Percentiles rank a stretch among this genome's conserved stretches.
Conservation (phyloP, 2,113 vertebrate species). For the Nannobrachium achirus region DNA sequence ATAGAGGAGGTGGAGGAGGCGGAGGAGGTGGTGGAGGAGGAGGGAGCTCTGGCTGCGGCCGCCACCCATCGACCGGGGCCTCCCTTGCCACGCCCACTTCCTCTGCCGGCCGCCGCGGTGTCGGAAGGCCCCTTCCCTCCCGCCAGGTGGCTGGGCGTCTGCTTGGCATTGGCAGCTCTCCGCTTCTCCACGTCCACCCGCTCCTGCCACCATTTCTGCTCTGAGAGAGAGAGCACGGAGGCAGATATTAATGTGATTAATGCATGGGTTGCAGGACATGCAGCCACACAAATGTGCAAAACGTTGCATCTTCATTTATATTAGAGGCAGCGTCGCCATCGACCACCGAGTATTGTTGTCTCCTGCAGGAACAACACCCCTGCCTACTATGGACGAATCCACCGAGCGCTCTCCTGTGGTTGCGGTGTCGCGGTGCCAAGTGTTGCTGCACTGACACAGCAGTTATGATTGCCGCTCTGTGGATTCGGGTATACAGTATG, state of each 20-base stretch:
- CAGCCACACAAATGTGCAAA: background rate
- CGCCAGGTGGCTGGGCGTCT: slow-evolving; percentile 5
- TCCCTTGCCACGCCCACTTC: slow-evolving; percentile 33
- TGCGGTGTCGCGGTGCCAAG: no score
- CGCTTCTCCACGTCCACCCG: slow-evolving; percentile 32
- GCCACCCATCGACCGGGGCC: slow-evolving; percentile 22
- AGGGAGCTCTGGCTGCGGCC: slow-evolving; percentile 32
- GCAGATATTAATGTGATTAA: no score
- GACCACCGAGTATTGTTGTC: no score
- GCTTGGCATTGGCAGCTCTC: slow-evolving; percentile 35
- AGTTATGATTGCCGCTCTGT: no score
- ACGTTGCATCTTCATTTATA: no score
- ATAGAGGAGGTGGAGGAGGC: slow-evolving; percentile 16
- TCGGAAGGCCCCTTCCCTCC: slow-evolving; percentile 30
- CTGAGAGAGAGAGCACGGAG: slow-evolving; percentile 33
- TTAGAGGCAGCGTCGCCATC: no score
- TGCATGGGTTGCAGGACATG: no score
- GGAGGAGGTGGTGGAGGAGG: slow-evolving; percentile 9
- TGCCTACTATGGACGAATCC: no score
- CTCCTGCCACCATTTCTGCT: slow-evolving; percentile 74
- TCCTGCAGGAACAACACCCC: no score
- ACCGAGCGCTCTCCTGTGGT: no score
- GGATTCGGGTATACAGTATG: no score
- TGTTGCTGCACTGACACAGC: no score
- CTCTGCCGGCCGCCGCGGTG: slow-evolving; percentile 28